These are phyloP conservation scores for Oscheius sp. DNA, from an alignment of 2,888 invertebrate species.

Conservation along the genomic window DNA sequence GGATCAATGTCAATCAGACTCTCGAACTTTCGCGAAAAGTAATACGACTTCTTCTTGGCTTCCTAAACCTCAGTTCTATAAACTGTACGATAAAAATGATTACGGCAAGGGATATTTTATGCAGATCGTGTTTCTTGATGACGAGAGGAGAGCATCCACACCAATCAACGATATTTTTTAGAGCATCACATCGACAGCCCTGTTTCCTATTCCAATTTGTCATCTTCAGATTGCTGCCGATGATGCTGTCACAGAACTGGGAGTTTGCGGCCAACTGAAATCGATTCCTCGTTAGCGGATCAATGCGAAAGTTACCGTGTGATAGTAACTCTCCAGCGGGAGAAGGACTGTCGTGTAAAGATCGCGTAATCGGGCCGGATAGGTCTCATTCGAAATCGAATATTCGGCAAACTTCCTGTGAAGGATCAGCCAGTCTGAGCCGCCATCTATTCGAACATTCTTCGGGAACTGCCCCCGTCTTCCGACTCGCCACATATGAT, in stretches of 20 bases:
- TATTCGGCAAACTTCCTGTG: constrained; percentile 88
- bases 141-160: constrained; percentile 99
- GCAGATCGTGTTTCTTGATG: constrained; percentile 78
- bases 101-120: constrained; percentile 53
- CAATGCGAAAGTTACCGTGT: constrained; percentile 79
- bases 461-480: constrained; percentile 72
- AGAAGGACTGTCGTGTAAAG: constrained; percentile 65
- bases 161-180: constrained; percentile 89
- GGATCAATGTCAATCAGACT: constrained; percentile 91
- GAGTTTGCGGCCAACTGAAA: constrained; percentile 84
- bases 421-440: constrained; percentile 96
- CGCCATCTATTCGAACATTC: constrained; percentile 89
- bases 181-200: constrained; percentile 85
- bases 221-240: constrained; percentile 95
- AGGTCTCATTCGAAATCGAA: constrained; percentile 75
- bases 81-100: constrained; percentile 10
- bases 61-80: constrained; percentile 40
- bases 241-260: constrained; percentile 86
- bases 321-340: constrained; percentile 86
- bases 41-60: constrained; percentile 78
- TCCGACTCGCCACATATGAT: constrained; percentile 91
- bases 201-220: constrained; percentile 95
- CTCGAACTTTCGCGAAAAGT: constrained; percentile 97
- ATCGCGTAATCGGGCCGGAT: constrained; percentile 57
- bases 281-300: neutral